Evolutionary conservation across 2,113 vertebrate species (phyloP).

Genomic region (Scomber scombrus): DNA sequence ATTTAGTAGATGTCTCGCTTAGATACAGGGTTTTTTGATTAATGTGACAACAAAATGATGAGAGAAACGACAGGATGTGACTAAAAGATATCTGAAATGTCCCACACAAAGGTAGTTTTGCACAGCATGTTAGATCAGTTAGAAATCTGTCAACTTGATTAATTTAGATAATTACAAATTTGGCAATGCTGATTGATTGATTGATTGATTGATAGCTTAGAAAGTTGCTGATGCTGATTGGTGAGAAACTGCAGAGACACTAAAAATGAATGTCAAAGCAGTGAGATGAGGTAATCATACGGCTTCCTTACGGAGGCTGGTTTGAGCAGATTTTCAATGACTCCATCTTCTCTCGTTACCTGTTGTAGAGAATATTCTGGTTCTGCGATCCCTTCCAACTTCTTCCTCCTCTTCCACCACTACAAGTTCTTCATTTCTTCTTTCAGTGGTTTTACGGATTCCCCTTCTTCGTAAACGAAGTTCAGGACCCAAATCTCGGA

Average conservation of each 20-base stretch:
- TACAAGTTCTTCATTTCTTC: constrained; percentile 53
- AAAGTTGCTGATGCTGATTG: neutral
- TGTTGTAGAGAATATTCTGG: constrained; percentile 80
- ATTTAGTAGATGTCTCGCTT: neutral
- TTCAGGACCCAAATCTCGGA: constrained; percentile 72
- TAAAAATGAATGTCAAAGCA: neutral
- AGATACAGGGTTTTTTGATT: neutral
- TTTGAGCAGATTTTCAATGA: constrained; percentile 1
- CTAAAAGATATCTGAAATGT: neutral
- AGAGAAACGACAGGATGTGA: neutral
- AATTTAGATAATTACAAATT: neutral
- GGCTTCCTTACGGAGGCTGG: neutral
- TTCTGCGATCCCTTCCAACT: constrained; percentile 81
- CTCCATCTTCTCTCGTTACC: constrained; percentile 72
- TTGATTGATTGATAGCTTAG: neutral
- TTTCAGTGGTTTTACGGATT: constrained; percentile 75
- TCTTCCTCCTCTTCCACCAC: constrained; percentile 69
- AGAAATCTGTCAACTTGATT: constrained; percentile 9
- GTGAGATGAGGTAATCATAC: neutral
- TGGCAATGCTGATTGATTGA: neutral
- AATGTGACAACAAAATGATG: neutral
- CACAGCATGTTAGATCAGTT: neutral
- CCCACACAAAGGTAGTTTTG: neutral
- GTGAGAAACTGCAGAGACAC: neutral
- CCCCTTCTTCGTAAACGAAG: constrained; percentile 70